These are phyloP conservation scores for Drosophila lacertosa DNA, from an alignment of 1,140 invertebrate genomes.

Conservation along the genomic window DNA sequence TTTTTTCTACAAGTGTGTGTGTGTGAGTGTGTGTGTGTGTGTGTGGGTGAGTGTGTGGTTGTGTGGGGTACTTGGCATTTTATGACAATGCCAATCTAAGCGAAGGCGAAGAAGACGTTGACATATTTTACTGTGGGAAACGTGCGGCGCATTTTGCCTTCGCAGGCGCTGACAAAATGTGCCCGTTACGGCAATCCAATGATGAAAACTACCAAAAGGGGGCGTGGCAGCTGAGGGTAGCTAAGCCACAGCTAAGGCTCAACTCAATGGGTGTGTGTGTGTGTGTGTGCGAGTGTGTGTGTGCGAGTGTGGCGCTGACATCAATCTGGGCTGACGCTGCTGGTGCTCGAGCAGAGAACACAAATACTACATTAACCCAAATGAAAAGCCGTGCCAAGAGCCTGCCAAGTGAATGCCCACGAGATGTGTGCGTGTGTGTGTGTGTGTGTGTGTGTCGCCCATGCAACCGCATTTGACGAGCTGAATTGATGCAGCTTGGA, in stretches of 20 bases:
- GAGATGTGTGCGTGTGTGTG: constrained; percentile 50
- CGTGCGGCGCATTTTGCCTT: constrained; percentile 62
- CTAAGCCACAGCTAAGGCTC: constrained; percentile 12
- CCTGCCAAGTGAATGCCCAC: constrained; percentile 68
- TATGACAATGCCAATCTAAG: constrained; percentile 81
- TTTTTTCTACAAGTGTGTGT: constrained; percentile 16
- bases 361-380: constrained; percentile 82
- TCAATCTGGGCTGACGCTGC: constrained; percentile 45
- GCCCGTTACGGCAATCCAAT: constrained; percentile 78
- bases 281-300: constrained; percentile 9
- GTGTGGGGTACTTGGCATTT: constrained; percentile 51
- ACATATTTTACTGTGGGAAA: constrained; percentile 69
- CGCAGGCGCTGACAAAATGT: constrained; percentile 71
- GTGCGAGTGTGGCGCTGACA: constrained; percentile 40
- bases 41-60: constrained; percentile 7
- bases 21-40: constrained; percentile 11
- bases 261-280: constrained; percentile 1
- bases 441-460: constrained; percentile 12
- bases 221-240: constrained; percentile 6
- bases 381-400: constrained; percentile 78
- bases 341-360: constrained; percentile 59
- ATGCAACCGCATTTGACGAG: constrained; percentile 45
- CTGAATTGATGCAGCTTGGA: constrained; percentile 42
- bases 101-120: constrained; percentile 66
- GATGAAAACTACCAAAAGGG: constrained; percentile 44